These are phyloP conservation scores for Gyrodactylus salaris DNA, from an alignment of 1,140 invertebrate species.

Conservation along the genomic window DNA sequence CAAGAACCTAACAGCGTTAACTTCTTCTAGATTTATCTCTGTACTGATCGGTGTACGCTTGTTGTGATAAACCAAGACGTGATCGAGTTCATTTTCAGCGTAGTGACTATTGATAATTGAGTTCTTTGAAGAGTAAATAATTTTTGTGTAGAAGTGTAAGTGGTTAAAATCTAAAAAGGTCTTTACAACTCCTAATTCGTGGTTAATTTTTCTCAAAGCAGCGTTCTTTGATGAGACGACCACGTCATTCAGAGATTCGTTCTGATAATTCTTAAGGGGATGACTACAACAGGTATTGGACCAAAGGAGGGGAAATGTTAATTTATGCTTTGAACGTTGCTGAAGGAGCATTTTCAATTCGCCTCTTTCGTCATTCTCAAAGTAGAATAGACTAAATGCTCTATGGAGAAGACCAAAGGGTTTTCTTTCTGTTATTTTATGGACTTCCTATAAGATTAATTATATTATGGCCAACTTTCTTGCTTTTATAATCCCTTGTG, in stretches of 20 bases:
- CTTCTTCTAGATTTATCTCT: not conserved
- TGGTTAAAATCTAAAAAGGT: not conserved
- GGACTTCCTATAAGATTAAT: not conserved
- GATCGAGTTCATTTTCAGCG: constrained; percentile 10
- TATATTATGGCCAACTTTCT: constrained; percentile 9
- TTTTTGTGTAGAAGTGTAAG: constrained; percentile 7
- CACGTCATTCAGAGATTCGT: constrained; percentile 3
- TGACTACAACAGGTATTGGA: constrained; percentile 11
- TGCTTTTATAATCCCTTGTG: constrained; percentile 6
- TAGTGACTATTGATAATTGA: constrained; percentile 6
- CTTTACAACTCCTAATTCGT: constrained; percentile 9
- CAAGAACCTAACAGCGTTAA: not conserved
- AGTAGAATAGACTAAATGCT: constrained; percentile 10
- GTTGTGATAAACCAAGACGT: constrained; percentile 7
- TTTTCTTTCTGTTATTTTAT: constrained; percentile 6
- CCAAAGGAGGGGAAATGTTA: constrained; percentile 9
- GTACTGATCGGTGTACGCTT: not conserved
- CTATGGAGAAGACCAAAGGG: constrained; percentile 6
- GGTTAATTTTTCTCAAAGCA: constrained; percentile 7
- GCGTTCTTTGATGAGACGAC: constrained; percentile 7
- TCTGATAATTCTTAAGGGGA: constrained; percentile 4
- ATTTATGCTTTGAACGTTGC: constrained; percentile 8
- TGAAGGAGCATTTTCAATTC: constrained; percentile 6
- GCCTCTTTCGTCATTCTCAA: not conserved
- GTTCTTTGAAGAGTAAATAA: constrained; percentile 9